Percentiles rank a stretch among this genome's conserved stretches.
These are phyloP conservation scores for Monopis laevigella DNA, from an alignment of 2,888 invertebrate species.

Conservation along the genomic window DNA sequence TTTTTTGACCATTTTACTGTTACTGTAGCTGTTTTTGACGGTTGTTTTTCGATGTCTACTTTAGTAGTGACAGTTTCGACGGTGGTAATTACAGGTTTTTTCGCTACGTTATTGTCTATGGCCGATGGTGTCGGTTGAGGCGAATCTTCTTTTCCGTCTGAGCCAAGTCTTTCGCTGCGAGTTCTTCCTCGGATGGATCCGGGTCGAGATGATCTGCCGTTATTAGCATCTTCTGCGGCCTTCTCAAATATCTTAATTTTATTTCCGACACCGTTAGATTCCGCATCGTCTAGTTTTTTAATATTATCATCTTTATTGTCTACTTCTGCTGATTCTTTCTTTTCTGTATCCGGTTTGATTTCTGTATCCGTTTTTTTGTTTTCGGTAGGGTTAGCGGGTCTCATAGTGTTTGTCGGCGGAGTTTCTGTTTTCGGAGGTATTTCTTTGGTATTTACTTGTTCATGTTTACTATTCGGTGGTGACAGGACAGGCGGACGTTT, in stretches of 20 bases:
- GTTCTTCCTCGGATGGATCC: constrained; percentile 42
- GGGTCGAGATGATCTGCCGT: constrained; percentile 28
- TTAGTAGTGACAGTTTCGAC: constrained; percentile 11
- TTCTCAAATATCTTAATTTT: constrained; percentile 59
- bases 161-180: constrained; percentile 27
- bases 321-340: constrained; percentile 17
- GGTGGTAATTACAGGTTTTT: constrained; percentile 1
- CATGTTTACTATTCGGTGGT: constrained; percentile 23
- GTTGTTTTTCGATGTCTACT: constrained; percentile 29
- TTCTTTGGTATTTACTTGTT: constrained; percentile 28
- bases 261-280: constrained; percentile 56
- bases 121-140: constrained; percentile 37
- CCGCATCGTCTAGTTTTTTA: constrained; percentile 25
- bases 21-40: constrained; percentile 28
- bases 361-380: neutral
- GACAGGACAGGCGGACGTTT: neutral
- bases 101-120: constrained; percentile 28
- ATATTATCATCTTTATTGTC: constrained; percentile 13
- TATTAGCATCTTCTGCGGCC: constrained; percentile 48
- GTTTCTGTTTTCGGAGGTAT: constrained; percentile 28
- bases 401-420: neutral
- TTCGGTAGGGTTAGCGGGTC: constrained; percentile 19
- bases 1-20: constrained; percentile 20
- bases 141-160: constrained; percentile 21
- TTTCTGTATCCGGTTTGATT: constrained; percentile 15